A percentile compares a stretch with the other conserved stretches of the same genome.
Evolutionary conservation across 2,113 vertebrate genomes (phyloP).

Genomic region (Erythrolamprus reginae): DNA sequence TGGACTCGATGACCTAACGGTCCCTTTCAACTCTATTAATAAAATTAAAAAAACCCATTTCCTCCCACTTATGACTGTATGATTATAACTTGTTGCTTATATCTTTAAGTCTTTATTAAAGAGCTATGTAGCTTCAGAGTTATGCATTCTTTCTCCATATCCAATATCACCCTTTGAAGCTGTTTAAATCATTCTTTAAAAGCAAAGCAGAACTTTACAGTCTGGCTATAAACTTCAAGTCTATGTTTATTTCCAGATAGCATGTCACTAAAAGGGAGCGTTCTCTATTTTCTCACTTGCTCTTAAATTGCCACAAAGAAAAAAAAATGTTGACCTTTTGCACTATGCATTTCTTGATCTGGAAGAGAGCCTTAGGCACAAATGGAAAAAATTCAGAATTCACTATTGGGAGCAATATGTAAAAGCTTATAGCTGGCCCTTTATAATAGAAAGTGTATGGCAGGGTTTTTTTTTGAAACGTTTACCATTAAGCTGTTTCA

Average conservation of each 20-base stretch:
- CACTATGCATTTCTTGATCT: neutral
- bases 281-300: neutral
- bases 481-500: slow-evolving; percentile 24
- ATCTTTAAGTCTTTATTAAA: neutral
- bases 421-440: slow-evolving; percentile 5
- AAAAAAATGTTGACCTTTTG: neutral
- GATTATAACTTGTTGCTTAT: too few relatives aligned
- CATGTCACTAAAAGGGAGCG: neutral
- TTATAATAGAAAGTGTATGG: slow-evolving; percentile 6
- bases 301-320: neutral
- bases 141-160: neutral
- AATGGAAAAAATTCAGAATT: neutral
- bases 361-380: neutral
- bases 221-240: neutral
- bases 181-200: neutral
- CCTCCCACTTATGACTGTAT: too few relatives aligned
- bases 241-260: neutral
- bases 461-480: neutral
- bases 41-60: too few relatives aligned
- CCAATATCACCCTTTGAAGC: neutral
- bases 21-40: too few relatives aligned
- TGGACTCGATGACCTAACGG: too few relatives aligned
- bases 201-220: neutral
- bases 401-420: neutral
- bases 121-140: neutral